Conservation (phyloP, 1,140 invertebrate genomes). For the Mactra quadrangularis region DNA sequence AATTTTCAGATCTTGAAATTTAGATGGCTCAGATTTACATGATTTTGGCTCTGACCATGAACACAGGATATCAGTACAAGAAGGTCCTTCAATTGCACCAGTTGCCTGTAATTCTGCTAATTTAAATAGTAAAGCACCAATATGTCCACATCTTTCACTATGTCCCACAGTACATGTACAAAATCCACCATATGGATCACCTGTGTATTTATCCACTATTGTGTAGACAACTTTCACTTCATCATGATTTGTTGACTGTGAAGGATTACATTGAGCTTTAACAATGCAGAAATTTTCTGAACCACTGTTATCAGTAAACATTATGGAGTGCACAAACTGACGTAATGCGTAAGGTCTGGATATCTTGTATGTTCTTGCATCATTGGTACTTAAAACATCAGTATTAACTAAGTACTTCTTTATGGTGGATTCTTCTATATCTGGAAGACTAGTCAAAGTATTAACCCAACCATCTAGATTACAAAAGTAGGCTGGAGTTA, state of each 20-base stretch:
- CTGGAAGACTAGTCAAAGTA: not conserved
- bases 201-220: too few relatives aligned
- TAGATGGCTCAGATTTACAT: not conserved
- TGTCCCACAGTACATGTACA: not conserved
- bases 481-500: not conserved
- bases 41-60: not conserved
- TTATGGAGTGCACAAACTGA: not conserved
- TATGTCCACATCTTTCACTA: not conserved
- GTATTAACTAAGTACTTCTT: too few relatives aligned
- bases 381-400: not conserved
- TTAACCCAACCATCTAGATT: not conserved
- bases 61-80: constrained; percentile 8
- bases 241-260: too few relatives aligned
- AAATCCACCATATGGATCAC: not conserved
- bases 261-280: too few relatives aligned
- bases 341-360: not conserved
- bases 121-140: too few relatives aligned
- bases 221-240: too few relatives aligned
- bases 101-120: constrained; percentile 7
- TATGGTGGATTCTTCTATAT: not conserved
- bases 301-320: not conserved
- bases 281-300: not conserved
- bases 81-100: constrained; percentile 17
- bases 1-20: not conserved
- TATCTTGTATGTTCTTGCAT: constrained; percentile 5